A percentile compares a stretch with the other conserved stretches of the same genome.
These are phyloP conservation scores for Marasmarcha lunaedactyla DNA, from an alignment of 2,888 invertebrate genomes.

Conservation along the genomic window DNA sequence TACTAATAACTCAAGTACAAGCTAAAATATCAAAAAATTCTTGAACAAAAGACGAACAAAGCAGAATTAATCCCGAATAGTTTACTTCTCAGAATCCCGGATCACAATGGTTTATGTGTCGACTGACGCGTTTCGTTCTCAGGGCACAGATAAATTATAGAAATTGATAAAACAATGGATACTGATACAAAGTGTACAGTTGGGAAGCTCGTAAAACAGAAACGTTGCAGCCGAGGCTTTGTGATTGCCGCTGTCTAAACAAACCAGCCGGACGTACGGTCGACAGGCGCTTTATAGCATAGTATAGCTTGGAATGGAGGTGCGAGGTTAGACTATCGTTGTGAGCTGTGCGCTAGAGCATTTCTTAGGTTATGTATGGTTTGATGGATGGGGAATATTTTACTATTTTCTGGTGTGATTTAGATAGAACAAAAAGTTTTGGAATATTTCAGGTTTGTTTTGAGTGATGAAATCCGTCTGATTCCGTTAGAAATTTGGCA, in stretches of 20 bases:
- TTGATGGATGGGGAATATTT: too few species aligned
- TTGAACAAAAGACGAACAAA: slow-evolving; percentile 15
- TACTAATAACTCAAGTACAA: too few species aligned
- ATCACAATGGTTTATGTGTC: slow-evolving; percentile 28
- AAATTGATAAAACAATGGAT: slow-evolving; percentile 67
- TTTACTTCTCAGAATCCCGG: slow-evolving; percentile 32
- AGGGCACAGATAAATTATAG: slow-evolving; percentile 58
- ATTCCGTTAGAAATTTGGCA: too few species aligned
- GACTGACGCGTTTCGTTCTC: slow-evolving; percentile 55
- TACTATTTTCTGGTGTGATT: too few species aligned
- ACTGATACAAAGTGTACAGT: slow-evolving; percentile 33
- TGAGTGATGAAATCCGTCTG: too few species aligned
- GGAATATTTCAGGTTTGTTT: too few species aligned
- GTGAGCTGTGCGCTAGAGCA: too few species aligned
- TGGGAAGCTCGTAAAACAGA: slow-evolving; percentile 63
- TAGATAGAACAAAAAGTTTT: too few species aligned
- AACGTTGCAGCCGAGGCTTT: slow-evolving; percentile 56
- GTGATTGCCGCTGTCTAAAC: slow-evolving; percentile 59
- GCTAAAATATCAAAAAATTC: too few species aligned
- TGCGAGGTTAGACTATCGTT: too few species aligned
- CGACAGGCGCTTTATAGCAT: slow-evolving; percentile 1
- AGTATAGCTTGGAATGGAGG: too few species aligned
- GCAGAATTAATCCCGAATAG: slow-evolving; percentile 16
- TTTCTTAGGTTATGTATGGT: too few species aligned
- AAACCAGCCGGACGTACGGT: slow-evolving; percentile 35